Evolutionary conservation across 2,113 vertebrate genomes (phyloP).

Genomic region (Eulemur macaco): DNA sequence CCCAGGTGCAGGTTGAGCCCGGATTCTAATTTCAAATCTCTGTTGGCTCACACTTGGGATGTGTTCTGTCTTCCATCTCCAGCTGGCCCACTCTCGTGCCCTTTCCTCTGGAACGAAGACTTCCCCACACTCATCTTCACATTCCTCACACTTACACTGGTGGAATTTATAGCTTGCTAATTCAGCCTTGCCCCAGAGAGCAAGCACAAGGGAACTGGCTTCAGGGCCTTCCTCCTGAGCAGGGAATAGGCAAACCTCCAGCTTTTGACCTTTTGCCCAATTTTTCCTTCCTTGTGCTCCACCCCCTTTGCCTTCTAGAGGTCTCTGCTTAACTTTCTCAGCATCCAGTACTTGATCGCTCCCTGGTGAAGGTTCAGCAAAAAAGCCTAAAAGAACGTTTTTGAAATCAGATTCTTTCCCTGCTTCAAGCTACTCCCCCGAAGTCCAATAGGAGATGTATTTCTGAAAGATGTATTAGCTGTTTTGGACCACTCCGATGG

Average conservation of each 20-base stretch:
- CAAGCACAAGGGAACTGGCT: slow-evolving; percentile 14
- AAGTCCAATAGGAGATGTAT: neutral
- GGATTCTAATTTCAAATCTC: slow-evolving; percentile 74
- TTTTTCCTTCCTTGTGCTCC: neutral
- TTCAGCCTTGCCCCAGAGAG: slow-evolving; percentile 48
- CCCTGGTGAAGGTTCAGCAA: neutral
- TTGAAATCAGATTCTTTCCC: neutral
- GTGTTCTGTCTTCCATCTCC: slow-evolving; percentile 74
- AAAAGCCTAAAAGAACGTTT: neutral
- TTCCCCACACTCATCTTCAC: slow-evolving; percentile 65
- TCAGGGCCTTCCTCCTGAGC: neutral
- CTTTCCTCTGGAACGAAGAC: slow-evolving; percentile 73
- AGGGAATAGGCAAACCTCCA: neutral
- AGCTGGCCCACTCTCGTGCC: slow-evolving; percentile 70
- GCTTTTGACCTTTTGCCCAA: neutral
- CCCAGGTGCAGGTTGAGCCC: slow-evolving; percentile 33
- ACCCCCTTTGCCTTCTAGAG: neutral
- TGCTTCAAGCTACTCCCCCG: neutral
- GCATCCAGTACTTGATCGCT: neutral
- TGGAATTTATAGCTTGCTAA: slow-evolving; percentile 74
- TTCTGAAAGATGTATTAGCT: neutral
- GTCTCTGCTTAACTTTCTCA: slow-evolving; percentile 45
- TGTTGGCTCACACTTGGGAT: slow-evolving; percentile 54
- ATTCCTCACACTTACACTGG: slow-evolving; percentile 65
- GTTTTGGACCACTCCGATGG: neutral